Conservation (phyloP, 2,113 vertebrate genomes). For the Arizona elegans region DNA sequence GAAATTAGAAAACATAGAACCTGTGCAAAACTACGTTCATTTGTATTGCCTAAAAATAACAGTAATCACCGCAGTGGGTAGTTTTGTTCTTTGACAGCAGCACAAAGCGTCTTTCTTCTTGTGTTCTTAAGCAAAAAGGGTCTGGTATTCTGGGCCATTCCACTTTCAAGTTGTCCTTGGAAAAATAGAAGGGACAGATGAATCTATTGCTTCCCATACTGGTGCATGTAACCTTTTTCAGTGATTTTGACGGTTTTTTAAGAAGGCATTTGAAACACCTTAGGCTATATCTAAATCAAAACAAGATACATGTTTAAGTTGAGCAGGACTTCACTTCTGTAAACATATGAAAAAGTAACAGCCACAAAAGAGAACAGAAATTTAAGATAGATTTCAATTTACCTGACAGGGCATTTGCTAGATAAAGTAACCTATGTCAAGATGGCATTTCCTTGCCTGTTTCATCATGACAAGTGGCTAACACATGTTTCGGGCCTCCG, state of each 20-base stretch:
- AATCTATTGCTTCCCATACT: not conserved
- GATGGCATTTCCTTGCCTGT: slow-evolving; percentile 59
- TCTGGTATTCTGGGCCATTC: not conserved
- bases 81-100: not conserved
- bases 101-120: not conserved
- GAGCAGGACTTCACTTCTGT: not conserved
- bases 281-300: not conserved
- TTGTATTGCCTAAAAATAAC: not conserved
- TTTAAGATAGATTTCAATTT: slow-evolving; percentile 34
- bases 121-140: not conserved
- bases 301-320: not conserved
- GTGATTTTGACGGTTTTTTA: not conserved
- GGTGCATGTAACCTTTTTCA: not conserved
- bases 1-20: not conserved
- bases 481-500: slow-evolving; percentile 67
- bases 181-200: not conserved
- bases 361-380: not conserved
- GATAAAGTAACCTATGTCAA: slow-evolving; percentile 56
- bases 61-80: not conserved
- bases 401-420: slow-evolving; percentile 49
- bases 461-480: slow-evolving; percentile 65
- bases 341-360: not conserved
- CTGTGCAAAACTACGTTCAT: not conserved
- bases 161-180: not conserved
- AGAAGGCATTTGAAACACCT: not conserved